Conservation (phyloP, 2,888 invertebrate species). For the Leucophenga montana region DNA sequence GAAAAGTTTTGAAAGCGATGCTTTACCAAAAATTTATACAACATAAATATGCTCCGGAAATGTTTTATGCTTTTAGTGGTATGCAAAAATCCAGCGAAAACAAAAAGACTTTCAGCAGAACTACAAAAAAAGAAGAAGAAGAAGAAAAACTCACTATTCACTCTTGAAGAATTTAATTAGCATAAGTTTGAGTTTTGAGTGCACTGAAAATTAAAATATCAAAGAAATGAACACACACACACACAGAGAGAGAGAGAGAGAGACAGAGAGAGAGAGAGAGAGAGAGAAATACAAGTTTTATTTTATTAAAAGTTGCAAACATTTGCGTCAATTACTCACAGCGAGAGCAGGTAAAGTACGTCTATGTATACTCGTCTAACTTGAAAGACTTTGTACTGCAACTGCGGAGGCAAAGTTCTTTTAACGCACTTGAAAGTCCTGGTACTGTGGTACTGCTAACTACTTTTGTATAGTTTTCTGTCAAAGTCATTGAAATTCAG, state of each 20-base stretch:
- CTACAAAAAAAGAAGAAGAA: background rate
- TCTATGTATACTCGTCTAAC: too few species aligned
- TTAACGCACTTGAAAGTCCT: background rate
- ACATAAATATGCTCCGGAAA: too few species aligned
- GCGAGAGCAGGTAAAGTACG: slow-evolving; percentile 3
- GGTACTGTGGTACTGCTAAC: background rate
- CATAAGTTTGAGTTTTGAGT: slow-evolving; percentile 8
- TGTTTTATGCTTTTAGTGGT: slow-evolving; percentile 6
- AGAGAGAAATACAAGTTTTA: slow-evolving; percentile 35
- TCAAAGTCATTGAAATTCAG: slow-evolving; percentile 61
- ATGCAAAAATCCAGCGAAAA: too few species aligned
- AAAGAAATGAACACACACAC: background rate
- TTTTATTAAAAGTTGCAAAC: slow-evolving; percentile 59
- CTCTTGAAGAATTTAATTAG: slow-evolving; percentile 17
- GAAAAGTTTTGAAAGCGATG: too few species aligned
- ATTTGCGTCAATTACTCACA: slow-evolving; percentile 41
- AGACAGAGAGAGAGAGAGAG: background rate
- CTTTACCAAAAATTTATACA: too few species aligned
- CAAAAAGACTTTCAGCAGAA: background rate
- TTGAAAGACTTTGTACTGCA: slow-evolving; percentile 21
- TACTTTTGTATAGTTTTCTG: slow-evolving; percentile 50
- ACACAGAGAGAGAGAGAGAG: background rate
- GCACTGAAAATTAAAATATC: slow-evolving; percentile 10
- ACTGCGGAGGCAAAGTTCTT: background rate
- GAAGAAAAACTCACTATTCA: background rate